Evolutionary conservation across 2,888 invertebrate genomes (phyloP).

Genomic region (Laothoe populi): DNA sequence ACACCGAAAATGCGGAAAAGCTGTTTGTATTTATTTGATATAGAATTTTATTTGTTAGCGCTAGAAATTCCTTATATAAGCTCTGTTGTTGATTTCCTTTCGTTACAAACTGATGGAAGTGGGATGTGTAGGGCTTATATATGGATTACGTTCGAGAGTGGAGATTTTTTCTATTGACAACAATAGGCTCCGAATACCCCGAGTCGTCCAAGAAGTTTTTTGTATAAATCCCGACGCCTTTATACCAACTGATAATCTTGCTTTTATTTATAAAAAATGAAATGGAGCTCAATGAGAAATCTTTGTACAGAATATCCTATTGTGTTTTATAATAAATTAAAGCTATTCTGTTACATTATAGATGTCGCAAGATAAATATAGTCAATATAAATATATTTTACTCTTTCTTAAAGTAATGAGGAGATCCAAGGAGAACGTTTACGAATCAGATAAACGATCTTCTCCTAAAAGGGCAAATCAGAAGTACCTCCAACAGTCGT

Average conservation of each 20-base stretch:
- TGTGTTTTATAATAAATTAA: conserved; percentile 16
- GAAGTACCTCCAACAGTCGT: too few species aligned
- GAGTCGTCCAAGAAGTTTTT: conserved; percentile 34
- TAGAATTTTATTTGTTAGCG: neutral
- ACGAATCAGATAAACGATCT: too few species aligned
- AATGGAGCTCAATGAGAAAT: conserved; percentile 14
- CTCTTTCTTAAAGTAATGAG: neutral
- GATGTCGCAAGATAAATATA: neutral
- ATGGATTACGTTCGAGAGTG: conserved; percentile 1
- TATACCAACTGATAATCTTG: conserved; percentile 28
- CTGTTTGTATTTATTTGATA: neutral
- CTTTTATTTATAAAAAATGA: conserved; percentile 29
- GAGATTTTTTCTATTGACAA: conserved; percentile 18
- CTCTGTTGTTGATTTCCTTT: neutral
- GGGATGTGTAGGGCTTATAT: neutral
- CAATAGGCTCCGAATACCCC: conserved; percentile 19
- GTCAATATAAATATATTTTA: neutral
- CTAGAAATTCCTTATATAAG: neutral
- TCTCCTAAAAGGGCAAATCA: too few species aligned
- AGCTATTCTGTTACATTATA: neutral
- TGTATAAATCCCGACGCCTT: conserved; percentile 40
- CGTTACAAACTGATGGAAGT: conserved; percentile 6
- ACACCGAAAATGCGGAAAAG: neutral
- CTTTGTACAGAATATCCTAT: neutral
- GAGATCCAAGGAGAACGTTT: too few species aligned